A percentile compares a stretch with the other conserved stretches of the same genome.
These are phyloP conservation scores for Drosophila infuscata DNA, from an alignment of 2,888 invertebrate genomes.

Conservation along the genomic window DNA sequence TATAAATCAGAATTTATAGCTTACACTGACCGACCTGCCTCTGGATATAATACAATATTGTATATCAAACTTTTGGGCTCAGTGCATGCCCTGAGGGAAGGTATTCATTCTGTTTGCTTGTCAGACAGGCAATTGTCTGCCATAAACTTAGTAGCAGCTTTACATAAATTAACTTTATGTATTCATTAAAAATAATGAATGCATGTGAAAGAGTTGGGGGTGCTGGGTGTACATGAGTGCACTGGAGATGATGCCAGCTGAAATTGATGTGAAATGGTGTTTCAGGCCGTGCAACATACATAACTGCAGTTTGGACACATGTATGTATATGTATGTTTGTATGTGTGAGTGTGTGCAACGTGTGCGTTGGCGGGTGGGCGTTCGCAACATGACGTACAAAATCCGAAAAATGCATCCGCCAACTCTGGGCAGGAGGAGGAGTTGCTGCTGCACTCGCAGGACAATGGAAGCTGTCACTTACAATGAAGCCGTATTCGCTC, in stretches of 20 bases:
- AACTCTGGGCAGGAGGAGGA: slow-evolving; percentile 54
- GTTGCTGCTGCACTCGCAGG: slow-evolving; percentile 38
- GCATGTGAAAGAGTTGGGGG: slow-evolving; percentile 11
- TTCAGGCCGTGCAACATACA: not conserved
- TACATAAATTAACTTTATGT: slow-evolving; percentile 55
- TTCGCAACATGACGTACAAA: slow-evolving; percentile 43
- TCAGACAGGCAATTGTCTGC: slow-evolving; percentile 21
- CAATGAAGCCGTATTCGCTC: slow-evolving; percentile 62
- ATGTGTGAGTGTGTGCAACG: not conserved
- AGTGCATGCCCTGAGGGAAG: not conserved
- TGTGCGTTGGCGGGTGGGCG: slow-evolving; percentile 17
- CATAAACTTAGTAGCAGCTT: slow-evolving; percentile 25
- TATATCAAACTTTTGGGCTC: not conserved
- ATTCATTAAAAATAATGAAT: slow-evolving; percentile 57
- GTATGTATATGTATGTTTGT: not conserved
- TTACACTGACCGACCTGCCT: no score
- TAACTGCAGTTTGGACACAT: slow-evolving; percentile 10
- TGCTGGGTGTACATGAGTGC: not conserved
- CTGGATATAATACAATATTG: not conserved
- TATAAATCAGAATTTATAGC: not conserved
- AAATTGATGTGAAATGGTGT: slow-evolving; percentile 45
- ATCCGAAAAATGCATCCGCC: slow-evolving; percentile 58
- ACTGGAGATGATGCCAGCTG: slow-evolving; percentile 25
- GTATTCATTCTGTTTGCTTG: slow-evolving; percentile 4
- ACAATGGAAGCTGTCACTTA: slow-evolving; percentile 73